Base-by-base conservation (phyloP, 1,140 invertebrate genomes). In the Leptoteleia sp. region DNA sequence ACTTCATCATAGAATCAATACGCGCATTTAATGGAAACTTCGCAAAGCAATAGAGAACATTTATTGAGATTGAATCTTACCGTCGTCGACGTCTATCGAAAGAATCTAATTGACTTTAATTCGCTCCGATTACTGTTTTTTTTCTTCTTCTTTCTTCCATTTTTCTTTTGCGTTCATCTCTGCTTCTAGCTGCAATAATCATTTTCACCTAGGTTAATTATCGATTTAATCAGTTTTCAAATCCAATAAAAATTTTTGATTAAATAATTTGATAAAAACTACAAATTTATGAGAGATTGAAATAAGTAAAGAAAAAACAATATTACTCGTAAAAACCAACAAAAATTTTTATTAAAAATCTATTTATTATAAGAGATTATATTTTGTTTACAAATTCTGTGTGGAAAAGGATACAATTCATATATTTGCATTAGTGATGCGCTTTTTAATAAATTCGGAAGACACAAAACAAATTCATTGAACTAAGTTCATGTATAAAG, bases 91-190 rank as follows among this genome's bases (percentile, higher is more conserved):
- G 31, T 76, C 72, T 68, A 68, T 68, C 62, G 62, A 67, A 61
- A 68, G 62, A 67, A 68, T 68, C 54, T 76, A 76, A 76, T 76
- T 76, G 54, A 68, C 62, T 76, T 76, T 67, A 76, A 76, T 76
- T 68, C 55, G 37, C 22, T 61, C 33, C 25, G 52, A 59, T 70
- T 70, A 50, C 33, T 50, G 25, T 70, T 54, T 52, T 15, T 48
- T 48, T 33, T 42, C 11, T 42, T 27, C 29, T 37, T 17, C 12
- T 45, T 45, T 45, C n/a, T 11, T 45, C 25, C 42, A 3, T 38
- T 19, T 19, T 42, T 1, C 35, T 43, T 31, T 19, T 9, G 9
- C 13, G 8, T 45, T n/a, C 16, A 54, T 19, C 38, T 48, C 33
- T 13, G 13, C 7, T 27, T 45, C 35, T 8, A 55, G 19, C 13